phyloP scores from a whole-genome alignment of 2,113 vertebrate genomes.

The Tringa solitaria region DNA sequence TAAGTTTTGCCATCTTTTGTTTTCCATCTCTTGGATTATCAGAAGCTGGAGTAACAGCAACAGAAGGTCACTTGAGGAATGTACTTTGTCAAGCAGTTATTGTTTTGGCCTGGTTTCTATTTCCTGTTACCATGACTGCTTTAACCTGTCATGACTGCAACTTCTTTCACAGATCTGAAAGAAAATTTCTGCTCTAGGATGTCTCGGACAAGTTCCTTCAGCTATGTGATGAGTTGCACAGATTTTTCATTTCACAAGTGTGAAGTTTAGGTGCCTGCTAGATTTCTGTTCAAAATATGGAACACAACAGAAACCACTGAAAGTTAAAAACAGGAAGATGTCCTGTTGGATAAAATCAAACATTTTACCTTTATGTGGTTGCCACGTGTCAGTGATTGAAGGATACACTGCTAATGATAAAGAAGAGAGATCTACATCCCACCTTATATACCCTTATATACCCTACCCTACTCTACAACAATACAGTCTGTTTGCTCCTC shows the following conservation, averaged over 20 bases:
- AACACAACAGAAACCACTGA: background rate
- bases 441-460: background rate
- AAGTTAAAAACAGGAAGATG: background rate
- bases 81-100: background rate
- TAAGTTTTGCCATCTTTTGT: background rate
- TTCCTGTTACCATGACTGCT: background rate
- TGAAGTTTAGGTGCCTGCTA: background rate
- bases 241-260: background rate
- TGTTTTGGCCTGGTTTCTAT: background rate
- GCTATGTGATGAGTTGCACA: background rate
- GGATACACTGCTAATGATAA: background rate
- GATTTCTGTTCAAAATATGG: background rate
- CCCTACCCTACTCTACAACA: too few species aligned
- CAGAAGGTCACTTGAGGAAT: background rate
- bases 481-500: background rate
- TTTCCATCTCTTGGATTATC: background rate
- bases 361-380: background rate
- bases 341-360: background rate
- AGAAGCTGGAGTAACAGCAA: background rate
- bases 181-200: background rate
- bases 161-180: background rate
- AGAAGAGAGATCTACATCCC: background rate
- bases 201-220: background rate
- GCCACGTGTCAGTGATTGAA: background rate
- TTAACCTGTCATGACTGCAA: background rate